Evolutionary conservation across 2,113 vertebrate species (phyloP), one percentile per base, ranked within the genome.

Genomic region (Trichechus manatus): DNA sequence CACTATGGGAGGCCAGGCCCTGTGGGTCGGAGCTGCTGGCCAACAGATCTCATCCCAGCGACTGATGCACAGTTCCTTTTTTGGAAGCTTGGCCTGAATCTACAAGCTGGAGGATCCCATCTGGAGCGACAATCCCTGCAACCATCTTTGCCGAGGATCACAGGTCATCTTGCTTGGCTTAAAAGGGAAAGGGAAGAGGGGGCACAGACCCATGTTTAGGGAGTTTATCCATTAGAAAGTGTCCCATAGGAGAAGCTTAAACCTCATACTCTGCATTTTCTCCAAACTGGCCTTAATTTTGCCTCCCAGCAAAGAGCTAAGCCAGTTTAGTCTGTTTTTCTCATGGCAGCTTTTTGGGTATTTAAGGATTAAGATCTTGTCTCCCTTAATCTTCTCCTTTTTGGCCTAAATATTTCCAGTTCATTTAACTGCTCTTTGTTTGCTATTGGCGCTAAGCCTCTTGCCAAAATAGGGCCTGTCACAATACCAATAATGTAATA

Each of bases 291-390:
- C 29, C 61, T 63, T 95, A 89, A 85, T 80, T 72, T 94, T 94
- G 83, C 29, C 87, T 94, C 84, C 75, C 1, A 87, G 20, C 85
- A 87, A 95, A 89, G 36, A n/a, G 74, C 75, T 61, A 20, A 80
- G n/a, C 20, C 50, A 92, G 70, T 92, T 78, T 80, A 25, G 91
- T n/a, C 78, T 86, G 53, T 56, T 39, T 84, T 90, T 87, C 56
- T 87, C 17, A 0, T 84, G 42, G 70, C 0, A 6, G 10, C 7
- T 64, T 82, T 97, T 91, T 68, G 56, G 80, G 59, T 89, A 79
- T 39, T 93, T 79, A 66, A 94, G 47, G 87, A 96, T 89, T 94
- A 89, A 53, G 87, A 94, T 91, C 50, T 75, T 72, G 66, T 77
- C 53, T 94, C 66, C 39, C 20, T 75, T 91, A 86, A 91, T 83